A percentile compares a stretch with the other conserved stretches of the same genome.
phyloP scores from a whole-genome alignment of 2,888 invertebrate genomes.

The Cephus rjabovi region DNA sequence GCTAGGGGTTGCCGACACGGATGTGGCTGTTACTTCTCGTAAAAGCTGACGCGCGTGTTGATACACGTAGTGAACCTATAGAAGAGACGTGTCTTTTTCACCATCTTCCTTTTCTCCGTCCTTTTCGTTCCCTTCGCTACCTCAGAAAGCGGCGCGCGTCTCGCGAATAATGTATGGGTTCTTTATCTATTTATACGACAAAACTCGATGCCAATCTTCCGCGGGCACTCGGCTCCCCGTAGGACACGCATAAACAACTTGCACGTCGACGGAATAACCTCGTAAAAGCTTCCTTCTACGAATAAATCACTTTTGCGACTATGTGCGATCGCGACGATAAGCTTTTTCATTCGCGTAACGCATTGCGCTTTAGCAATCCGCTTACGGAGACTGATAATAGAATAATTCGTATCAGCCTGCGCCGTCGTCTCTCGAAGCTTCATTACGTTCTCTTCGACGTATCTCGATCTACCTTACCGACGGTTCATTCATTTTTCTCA shows the following conservation, averaged over 20 bases:
- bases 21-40: conserved; percentile 31
- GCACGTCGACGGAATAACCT: conserved; percentile 19
- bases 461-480: background rate
- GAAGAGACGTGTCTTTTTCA: conserved; percentile 6
- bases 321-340: background rate
- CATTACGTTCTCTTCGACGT: background rate
- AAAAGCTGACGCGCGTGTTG: conserved; percentile 28
- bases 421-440: background rate
- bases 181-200: conserved; percentile 54
- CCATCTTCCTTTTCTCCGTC: conserved; percentile 20
- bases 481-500: background rate
- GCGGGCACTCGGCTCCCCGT: conserved; percentile 3
- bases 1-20: conserved; percentile 42
- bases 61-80: conserved; percentile 28
- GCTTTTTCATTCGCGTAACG: background rate
- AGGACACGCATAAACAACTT: conserved; percentile 13
- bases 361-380: background rate
- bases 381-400: background rate
- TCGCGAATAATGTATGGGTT: conserved; percentile 50
- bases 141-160: conserved; percentile 18
- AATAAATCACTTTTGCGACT: conserved; percentile 15
- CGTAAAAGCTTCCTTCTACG: conserved; percentile 16
- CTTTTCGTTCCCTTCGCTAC: conserved; percentile 4
- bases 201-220: conserved; percentile 49
- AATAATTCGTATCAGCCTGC: background rate